Percentiles rank a stretch among this genome's conserved stretches.
Evolutionary conservation across 2,113 vertebrate genomes (phyloP).

Genomic region (Dascyllus trimaculatus): DNA sequence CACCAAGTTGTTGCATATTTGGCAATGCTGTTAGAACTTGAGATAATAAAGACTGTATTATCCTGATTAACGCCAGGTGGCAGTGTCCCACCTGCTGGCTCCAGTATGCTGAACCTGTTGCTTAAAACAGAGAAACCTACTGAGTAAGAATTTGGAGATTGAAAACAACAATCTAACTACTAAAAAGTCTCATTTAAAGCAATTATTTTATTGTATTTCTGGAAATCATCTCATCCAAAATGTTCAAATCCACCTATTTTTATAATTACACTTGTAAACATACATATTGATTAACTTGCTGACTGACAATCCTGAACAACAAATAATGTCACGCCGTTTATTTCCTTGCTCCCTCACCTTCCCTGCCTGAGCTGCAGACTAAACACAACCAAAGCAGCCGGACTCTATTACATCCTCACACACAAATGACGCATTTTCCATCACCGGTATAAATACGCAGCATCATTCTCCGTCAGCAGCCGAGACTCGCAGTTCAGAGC

Average conservation of each 20-base stretch:
- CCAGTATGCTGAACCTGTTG: slow-evolving; percentile 29
- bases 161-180: too few species aligned
- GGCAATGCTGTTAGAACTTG: neutral
- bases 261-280: too few species aligned
- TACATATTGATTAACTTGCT: neutral
- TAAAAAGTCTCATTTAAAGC: too few species aligned
- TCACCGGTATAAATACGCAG: slow-evolving; percentile 79
- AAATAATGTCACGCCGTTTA: neutral
- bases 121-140: slow-evolving; percentile 12
- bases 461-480: slow-evolving; percentile 67
- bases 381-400: neutral
- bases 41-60: neutral
- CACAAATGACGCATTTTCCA: slow-evolving; percentile 82
- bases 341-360: neutral
- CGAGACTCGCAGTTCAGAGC: slow-evolving; percentile 52
- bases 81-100: slow-evolving; percentile 56
- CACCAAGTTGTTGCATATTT: neutral
- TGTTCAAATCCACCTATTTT: neutral
- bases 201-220: too few species aligned
- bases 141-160: too few species aligned
- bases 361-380: slow-evolving; percentile 3
- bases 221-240: neutral
- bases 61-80: slow-evolving; percentile 67
- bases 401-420: slow-evolving; percentile 60
- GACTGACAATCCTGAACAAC: neutral